Conservation (phyloP, 1,140 invertebrate genomes). For the Scaptomyza montana region DNA sequence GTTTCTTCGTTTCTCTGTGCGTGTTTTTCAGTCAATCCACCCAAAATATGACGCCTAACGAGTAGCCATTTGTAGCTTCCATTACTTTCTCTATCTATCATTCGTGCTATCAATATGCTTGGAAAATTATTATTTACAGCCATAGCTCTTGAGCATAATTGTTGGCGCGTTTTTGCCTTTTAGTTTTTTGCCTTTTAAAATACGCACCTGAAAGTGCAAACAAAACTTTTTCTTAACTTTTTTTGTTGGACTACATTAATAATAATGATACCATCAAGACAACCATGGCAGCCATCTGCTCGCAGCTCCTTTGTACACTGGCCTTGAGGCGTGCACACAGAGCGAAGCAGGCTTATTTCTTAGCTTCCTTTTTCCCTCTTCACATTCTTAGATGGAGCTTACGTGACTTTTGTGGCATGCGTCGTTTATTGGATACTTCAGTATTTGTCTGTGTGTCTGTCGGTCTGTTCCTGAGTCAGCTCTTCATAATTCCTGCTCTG, state of each 20-base stretch:
- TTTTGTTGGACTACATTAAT: slow-evolving; percentile 62
- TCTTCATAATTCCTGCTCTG: slow-evolving; percentile 46
- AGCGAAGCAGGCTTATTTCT: slow-evolving; percentile 67
- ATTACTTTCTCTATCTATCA: background rate
- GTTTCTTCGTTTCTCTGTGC: background rate
- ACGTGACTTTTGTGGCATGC: slow-evolving; percentile 76
- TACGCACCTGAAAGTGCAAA: slow-evolving; percentile 62
- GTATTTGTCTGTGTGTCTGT: slow-evolving; percentile 11
- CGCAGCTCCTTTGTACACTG: slow-evolving; percentile 47
- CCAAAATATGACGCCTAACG: slow-evolving; percentile 37
- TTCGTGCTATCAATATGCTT: background rate
- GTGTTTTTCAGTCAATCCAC: slow-evolving; percentile 40
- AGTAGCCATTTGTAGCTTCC: slow-evolving; percentile 29
- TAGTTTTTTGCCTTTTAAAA: slow-evolving; percentile 40
- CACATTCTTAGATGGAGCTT: slow-evolving; percentile 22
- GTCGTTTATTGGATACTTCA: slow-evolving; percentile 52
- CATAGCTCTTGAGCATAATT: slow-evolving; percentile 16
- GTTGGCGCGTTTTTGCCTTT: slow-evolving; percentile 17
- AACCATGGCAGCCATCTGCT: slow-evolving; percentile 44
- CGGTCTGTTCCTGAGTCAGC: slow-evolving; percentile 1
- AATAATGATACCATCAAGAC: slow-evolving; percentile 47
- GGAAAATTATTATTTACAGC: slow-evolving; percentile 40
- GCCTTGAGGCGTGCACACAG: slow-evolving; percentile 43
- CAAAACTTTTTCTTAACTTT: slow-evolving; percentile 18
- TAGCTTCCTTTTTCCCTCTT: slow-evolving; percentile 11